A percentile compares a stretch with the other conserved stretches of the same genome.
Evolutionary conservation across 2,113 vertebrate species (phyloP).

Genomic region (Hypomesus transpacificus): DNA sequence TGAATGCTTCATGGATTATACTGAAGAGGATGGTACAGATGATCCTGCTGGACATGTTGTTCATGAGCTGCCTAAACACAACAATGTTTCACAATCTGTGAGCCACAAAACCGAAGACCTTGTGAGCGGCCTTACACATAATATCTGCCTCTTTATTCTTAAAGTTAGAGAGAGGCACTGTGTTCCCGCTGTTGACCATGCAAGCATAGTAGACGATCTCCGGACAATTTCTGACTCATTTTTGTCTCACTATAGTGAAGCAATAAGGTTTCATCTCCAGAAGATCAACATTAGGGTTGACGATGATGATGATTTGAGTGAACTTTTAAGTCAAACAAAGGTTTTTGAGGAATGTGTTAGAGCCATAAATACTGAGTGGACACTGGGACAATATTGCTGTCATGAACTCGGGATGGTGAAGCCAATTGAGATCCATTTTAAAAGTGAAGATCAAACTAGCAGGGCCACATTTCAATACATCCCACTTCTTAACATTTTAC

Average conservation of each 20-base stretch:
- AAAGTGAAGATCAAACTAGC: not conserved
- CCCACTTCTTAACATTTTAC: not conserved
- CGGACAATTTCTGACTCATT: conserved; percentile 8
- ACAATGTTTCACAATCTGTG: not conserved
- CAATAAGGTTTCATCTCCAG: conserved; percentile 9
- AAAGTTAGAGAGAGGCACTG: conserved; percentile 19
- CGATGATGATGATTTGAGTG: conserved; percentile 12
- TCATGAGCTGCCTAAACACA: not conserved
- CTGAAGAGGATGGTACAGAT: not conserved
- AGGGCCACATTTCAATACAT: conserved; percentile 16
- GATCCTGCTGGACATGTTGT: not conserved
- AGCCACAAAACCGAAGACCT: not conserved
- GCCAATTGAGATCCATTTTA: conserved; percentile 3
- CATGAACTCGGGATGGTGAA: not conserved
- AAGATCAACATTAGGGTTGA: not conserved
- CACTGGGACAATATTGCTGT: conserved; percentile 1
- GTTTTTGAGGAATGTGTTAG: conserved; percentile 9
- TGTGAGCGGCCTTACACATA: not conserved
- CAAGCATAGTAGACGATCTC: conserved; percentile 5
- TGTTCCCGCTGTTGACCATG: not conserved
- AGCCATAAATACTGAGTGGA: conserved; percentile 9
- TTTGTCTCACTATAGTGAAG: conserved; percentile 7
- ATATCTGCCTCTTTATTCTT: conserved; percentile 15
- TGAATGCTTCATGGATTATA: not conserved
- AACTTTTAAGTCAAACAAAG: conserved; percentile 3